A percentile compares a stretch with the other conserved stretches of the same genome.
These are phyloP conservation scores for Lepidocolaptes lacrymiger DNA, from an alignment of 2,797 vertebrate genomes.

Conservation along the genomic window DNA sequence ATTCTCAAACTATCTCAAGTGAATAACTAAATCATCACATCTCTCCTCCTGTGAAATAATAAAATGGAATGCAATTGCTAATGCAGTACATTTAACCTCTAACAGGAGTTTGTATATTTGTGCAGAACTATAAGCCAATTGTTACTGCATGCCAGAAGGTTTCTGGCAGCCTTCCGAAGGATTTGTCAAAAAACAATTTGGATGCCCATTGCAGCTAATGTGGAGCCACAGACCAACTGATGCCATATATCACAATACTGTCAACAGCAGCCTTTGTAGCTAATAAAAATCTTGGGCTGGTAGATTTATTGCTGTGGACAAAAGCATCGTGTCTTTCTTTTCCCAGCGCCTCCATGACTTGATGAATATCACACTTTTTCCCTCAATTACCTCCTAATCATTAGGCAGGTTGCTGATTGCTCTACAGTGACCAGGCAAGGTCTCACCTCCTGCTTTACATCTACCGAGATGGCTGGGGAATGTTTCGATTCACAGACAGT, in stretches of 20 bases:
- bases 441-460: background rate
- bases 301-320: background rate
- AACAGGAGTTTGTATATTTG: background rate
- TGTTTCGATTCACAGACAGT: background rate
- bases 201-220: background rate
- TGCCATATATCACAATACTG: background rate
- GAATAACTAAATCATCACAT: background rate
- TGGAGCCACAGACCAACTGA: background rate
- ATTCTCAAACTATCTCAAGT: background rate
- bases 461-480: accelerated
- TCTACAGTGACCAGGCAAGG: background rate
- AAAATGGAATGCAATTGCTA: constrained; percentile 12
- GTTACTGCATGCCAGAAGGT: background rate
- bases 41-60: background rate
- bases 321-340: background rate
- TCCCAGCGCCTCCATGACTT: background rate
- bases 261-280: background rate
- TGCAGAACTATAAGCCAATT: background rate
- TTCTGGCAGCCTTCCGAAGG: constrained; percentile 23
- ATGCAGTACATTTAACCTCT: constrained; percentile 4
- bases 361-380: background rate
- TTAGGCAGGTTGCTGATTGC: background rate
- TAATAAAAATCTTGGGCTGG: background rate
- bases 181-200: constrained; percentile 40
- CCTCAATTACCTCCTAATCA: background rate